Evolutionary conservation across 35 echinoderm and acorn worm species (phyloP).

Genomic region (Anneissia japonica): DNA sequence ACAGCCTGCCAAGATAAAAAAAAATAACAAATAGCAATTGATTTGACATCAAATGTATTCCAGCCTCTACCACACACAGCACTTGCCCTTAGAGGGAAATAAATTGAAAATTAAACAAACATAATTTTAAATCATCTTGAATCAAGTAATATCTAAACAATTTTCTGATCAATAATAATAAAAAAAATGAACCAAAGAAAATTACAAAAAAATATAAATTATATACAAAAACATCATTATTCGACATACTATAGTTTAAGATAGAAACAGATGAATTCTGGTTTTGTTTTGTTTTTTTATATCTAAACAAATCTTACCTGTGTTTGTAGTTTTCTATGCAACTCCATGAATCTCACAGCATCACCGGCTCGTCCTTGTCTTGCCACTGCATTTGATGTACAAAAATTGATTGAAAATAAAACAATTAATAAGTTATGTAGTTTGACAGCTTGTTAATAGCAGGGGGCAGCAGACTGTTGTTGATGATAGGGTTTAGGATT

Average conservation of each 20-base stretch:
- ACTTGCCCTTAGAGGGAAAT: no score
- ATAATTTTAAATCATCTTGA: background rate
- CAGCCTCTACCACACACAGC: no score
- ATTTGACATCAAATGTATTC: no score
- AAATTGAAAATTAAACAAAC: background rate
- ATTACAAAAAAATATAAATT: background rate
- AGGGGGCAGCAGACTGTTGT: background rate
- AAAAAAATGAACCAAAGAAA: background rate
- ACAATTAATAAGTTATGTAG: background rate
- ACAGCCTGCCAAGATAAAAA: slow-evolving; percentile 26
- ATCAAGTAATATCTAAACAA: background rate
- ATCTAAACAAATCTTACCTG: slow-evolving; percentile 52
- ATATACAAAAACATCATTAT: background rate
- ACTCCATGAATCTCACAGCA: slow-evolving; percentile 73
- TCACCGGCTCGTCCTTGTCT: slow-evolving; percentile 56
- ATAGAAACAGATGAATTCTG: no score
- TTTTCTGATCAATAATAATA: background rate
- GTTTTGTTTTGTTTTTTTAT: no score
- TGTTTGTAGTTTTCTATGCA: slow-evolving; percentile 69
- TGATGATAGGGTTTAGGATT: background rate
- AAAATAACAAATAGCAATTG: no score
- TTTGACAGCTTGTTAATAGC: background rate
- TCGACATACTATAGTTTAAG: no score
- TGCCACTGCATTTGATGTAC: slow-evolving; percentile 47
- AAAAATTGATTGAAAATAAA: background rate